A percentile compares a stretch with the other conserved stretches of the same genome.
These are phyloP conservation scores for Hedya salicella DNA, from an alignment of 2,888 invertebrate species.

Conservation along the genomic window DNA sequence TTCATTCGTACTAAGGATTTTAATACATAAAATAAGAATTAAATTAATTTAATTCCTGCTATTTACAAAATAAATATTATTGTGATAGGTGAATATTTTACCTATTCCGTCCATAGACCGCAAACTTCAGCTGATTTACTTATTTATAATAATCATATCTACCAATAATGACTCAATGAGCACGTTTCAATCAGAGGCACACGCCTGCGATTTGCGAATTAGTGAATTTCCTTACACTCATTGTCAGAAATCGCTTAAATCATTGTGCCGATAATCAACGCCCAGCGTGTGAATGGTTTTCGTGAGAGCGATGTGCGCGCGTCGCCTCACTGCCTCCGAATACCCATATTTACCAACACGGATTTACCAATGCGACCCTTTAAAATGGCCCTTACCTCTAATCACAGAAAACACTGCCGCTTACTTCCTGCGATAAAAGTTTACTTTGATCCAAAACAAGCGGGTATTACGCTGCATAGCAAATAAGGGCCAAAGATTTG, in stretches of 20 bases:
- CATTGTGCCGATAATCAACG: conserved; percentile 46
- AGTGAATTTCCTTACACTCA: conserved; percentile 43
- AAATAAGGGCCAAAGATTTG: conserved; percentile 36
- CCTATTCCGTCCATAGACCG: too few relatives aligned
- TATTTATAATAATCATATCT: too few relatives aligned
- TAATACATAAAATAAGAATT: too few relatives aligned
- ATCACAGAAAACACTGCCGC: conserved; percentile 6
- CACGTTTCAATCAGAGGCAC: conserved; percentile 49
- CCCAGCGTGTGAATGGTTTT: conserved; percentile 49
- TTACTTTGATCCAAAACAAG: conserved; percentile 33
- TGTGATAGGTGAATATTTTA: too few relatives aligned
- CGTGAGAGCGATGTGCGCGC: conserved; percentile 50
- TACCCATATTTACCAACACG: conserved; percentile 36
- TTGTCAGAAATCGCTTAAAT: conserved; percentile 46
- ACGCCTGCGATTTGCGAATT: conserved; percentile 53
- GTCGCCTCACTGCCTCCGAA: conserved; percentile 42
- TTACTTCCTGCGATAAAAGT: conserved; percentile 28
- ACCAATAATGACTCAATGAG: conserved; percentile 1
- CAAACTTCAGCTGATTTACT: background rate
- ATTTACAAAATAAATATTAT: too few relatives aligned
- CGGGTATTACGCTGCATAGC: conserved; percentile 23
- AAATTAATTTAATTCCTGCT: too few relatives aligned
- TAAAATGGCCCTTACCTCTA: conserved; percentile 14
- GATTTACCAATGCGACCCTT: conserved; percentile 13
- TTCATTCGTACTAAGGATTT: too few relatives aligned